Conservation (phyloP, 1,140 invertebrate species). For the Dendroctonus ponderosae region DNA sequence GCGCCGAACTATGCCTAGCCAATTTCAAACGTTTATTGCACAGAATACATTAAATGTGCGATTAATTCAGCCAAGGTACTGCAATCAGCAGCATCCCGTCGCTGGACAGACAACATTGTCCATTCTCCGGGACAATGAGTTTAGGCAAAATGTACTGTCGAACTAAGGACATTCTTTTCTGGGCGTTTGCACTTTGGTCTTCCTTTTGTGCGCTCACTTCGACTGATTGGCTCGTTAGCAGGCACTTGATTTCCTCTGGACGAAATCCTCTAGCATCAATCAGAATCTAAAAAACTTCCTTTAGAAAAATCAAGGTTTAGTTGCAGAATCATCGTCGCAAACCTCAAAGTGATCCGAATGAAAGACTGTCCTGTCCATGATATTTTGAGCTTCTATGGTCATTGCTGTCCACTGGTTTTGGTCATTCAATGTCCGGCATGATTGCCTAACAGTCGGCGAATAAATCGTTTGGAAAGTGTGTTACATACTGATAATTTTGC, state of each 20-base stretch:
- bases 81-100: conserved; percentile 40
- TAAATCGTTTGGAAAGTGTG: too few species aligned
- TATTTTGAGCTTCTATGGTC: too few species aligned
- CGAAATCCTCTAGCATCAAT: conserved; percentile 39
- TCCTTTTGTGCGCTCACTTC: conserved; percentile 36
- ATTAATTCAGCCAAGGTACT: conserved; percentile 37
- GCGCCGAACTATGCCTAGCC: too few species aligned
- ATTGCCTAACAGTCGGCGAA: too few species aligned
- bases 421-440: too few species aligned
- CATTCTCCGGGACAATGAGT: conserved; percentile 32
- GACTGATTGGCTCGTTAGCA: conserved; percentile 30
- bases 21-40: too few species aligned
- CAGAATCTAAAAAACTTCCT: conserved; percentile 30
- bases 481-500: too few species aligned
- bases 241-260: conserved; percentile 41
- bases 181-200: conserved; percentile 21
- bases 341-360: conserved; percentile 17
- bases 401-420: too few species aligned
- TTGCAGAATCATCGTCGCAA: neutral
- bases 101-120: conserved; percentile 36
- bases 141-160: conserved; percentile 41
- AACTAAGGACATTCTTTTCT: conserved; percentile 31
- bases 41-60: neutral
- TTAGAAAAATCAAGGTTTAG: conserved; percentile 8
- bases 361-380: conserved; percentile 13